These are phyloP conservation scores for Myotis myotis DNA, from an alignment of 2,797 vertebrate species.

Conservation along the genomic window DNA sequence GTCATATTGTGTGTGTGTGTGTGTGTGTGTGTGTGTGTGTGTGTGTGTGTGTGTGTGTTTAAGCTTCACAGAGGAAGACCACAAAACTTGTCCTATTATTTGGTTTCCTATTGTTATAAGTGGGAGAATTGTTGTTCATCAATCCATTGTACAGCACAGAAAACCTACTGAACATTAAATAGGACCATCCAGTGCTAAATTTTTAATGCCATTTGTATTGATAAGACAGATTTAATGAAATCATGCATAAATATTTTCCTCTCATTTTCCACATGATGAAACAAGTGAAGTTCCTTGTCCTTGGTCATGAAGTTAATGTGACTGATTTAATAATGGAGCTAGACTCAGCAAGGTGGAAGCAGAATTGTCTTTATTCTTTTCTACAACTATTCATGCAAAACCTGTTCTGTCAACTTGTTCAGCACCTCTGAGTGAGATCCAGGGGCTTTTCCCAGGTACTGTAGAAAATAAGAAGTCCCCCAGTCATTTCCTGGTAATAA, in stretches of 20 bases:
- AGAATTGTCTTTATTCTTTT: constrained; percentile 21
- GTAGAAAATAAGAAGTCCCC: not conserved
- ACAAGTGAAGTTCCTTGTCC: not conserved
- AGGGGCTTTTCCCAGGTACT: not conserved
- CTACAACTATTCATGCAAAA: not conserved
- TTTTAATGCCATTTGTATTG: not conserved
- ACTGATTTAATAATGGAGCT: not conserved
- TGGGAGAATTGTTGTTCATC: not conserved
- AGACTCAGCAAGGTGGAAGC: not conserved
- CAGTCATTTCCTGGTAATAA: not conserved
- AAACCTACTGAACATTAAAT: not conserved
- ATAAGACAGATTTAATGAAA: not conserved
- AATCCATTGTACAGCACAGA: not conserved
- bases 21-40: not conserved
- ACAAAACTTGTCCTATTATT: not conserved
- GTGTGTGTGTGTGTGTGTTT: not conserved
- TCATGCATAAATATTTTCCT: not conserved
- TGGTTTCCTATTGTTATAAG: not conserved
- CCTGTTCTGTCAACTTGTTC: not conserved
- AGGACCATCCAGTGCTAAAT: not conserved
- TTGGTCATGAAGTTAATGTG: not conserved
- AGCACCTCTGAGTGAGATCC: not conserved
- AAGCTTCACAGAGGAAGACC: not conserved
- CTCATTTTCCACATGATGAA: not conserved
- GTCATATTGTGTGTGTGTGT: not conserved